Evolutionary conservation across 2,888 invertebrate genomes (phyloP).

Genomic region (Adineta ricciae): DNA sequence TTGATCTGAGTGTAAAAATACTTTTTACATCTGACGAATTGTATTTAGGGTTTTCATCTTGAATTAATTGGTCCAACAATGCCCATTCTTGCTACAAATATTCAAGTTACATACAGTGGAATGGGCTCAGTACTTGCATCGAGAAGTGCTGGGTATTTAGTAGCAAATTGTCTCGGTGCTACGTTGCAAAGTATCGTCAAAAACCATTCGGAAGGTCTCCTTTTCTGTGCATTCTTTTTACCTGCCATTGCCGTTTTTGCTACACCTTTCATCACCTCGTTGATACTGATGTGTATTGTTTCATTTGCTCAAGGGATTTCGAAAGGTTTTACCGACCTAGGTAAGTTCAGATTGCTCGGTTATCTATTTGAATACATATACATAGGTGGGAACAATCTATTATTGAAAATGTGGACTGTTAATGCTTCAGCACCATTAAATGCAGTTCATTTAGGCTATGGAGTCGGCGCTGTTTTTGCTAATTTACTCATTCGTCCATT

Average conservation of each 20-base stretch:
- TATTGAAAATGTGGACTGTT: conserved; percentile 39
- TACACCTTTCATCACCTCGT: not conserved
- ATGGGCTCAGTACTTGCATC: not conserved
- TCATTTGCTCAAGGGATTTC: not conserved
- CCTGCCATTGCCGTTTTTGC: not conserved
- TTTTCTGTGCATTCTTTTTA: not conserved
- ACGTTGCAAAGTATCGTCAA: not conserved
- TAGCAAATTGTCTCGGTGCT: not conserved
- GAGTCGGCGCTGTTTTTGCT: conserved; percentile 39
- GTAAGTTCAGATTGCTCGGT: too few species aligned
- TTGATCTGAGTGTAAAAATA: too few species aligned
- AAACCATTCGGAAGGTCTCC: not conserved
- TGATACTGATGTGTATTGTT: not conserved
- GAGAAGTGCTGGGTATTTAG: not conserved
- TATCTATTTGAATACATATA: too few species aligned
- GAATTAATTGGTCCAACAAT: not conserved
- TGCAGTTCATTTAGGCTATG: conserved; percentile 40
- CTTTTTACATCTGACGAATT: too few species aligned
- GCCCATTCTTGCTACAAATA: not conserved
- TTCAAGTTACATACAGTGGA: not conserved
- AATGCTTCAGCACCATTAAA: conserved; percentile 39
- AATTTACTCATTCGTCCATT: conserved; percentile 40
- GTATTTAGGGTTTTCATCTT: not conserved
- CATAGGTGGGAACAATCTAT: conserved; percentile 39
- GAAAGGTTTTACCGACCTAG: conserved; percentile 34